Base-by-base conservation (phyloP, 2,797 vertebrate genomes). In the Potorous gilbertii region DNA sequence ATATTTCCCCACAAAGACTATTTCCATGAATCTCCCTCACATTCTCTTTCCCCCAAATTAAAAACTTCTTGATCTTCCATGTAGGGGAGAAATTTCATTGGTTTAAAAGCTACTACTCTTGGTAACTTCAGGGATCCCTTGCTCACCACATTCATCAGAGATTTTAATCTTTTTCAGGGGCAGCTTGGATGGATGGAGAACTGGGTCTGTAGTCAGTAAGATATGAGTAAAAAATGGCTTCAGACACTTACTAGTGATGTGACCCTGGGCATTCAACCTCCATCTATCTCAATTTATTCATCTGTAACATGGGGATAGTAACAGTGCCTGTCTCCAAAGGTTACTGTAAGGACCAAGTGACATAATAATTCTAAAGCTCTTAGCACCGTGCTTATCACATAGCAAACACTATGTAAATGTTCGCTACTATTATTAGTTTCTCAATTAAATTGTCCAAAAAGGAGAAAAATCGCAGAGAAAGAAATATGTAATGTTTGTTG, bases 81-180 rank as follows among this genome's bases (percentile, higher is more conserved):
- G 89, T 46, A 40, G 74, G 74, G 29, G 74, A 74, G 66, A 46
- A 8, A 81, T 81, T 81, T 46, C 34, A 54, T 93, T 95, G 54
- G 31, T 59, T 94, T 94, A 92, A 56, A 52, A 95, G 56, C 92
- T 81, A 94, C 40, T 46, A 90, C 24, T 81, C 21, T 40, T 24
- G 54, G 27, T 93, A 31, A 89, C 31, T 89, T 95, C 55, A 56
- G 95, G 92, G 46, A 90, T 94, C 59, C 94, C 93, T 96, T 94
- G 52, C 40, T 87, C 21, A 9, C 54, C 93, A 46, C 28, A 31
- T 81, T 96, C 54, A 1, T 54, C n/a, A 91, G n/a, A 34, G 34
- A 93, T 94, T 92, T 93, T 92, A 87, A 95, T 54, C 1, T 52
- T 94, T 94, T 93, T 62, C 46, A 89, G 28, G 21, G 74, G 6